Evolutionary conservation across 2,113 vertebrate genomes (phyloP), one percentile per base, ranked within the genome.

Genomic region (Festucalex cinctus): DNA sequence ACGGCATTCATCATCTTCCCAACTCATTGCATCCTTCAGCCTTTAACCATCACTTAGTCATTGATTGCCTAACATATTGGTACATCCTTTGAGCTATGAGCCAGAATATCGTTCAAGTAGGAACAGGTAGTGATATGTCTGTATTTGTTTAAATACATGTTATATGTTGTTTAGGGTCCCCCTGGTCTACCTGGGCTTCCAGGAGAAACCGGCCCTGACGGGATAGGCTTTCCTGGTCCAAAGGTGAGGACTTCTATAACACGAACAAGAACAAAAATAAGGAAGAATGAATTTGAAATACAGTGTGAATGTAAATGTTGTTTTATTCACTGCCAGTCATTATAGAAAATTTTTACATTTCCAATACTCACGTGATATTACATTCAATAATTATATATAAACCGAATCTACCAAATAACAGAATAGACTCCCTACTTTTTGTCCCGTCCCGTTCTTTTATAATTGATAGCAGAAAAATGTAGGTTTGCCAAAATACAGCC

Each of bases 161-260:
- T 17, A 20, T 70, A 22, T 78, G 20, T 56, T 70, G 44, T 71
- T 20, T 51, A 97, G 95, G 95, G 95, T 0, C 87, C 90, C 71
- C 93, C 94, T 69, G 95, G 95, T 54, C 85, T 92, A 67, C 92
- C 93, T 62, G 95, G 95, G 35, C 86, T 89, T 86, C 84, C 85
- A 0, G 95, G 94, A 81, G 94, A 96, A 74, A 91, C 83, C 28
- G 95, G 95, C 6, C 79, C 62, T 10, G 94, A 94, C 64, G 95
- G 95, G 67, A 28, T 90, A 65, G 95, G 94, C 65, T 6, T 94
- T 69, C 92, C 91, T 56, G 95, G 94, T 85, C 92, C 94, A 70
- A 96, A 95, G 94, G 95, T 96, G 73, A 83, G 74, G 56, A 19
- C 1, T 4, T 20, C 28, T 54, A 14, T 65, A 24, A 66, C 9